Base-by-base conservation (phyloP, 2,888 invertebrate genomes). In the Morinoia aosen region DNA sequence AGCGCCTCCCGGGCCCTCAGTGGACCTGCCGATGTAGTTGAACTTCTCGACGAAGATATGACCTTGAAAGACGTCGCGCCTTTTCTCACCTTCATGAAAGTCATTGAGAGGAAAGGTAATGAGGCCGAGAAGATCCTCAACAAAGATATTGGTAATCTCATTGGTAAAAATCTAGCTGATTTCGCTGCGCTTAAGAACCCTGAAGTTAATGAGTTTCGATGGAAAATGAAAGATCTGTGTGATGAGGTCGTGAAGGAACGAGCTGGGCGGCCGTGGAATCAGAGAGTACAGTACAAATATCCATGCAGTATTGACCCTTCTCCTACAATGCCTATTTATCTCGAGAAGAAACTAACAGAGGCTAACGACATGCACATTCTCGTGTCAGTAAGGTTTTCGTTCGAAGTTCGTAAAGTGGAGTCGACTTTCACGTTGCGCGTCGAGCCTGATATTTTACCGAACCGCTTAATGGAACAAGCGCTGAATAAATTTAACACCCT, bases 171-270 rank as follows among this genome's bases (percentile, higher is more conserved):
- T 96, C 96, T 97, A 8, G 97, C 97, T 97, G 98, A 98, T 97
- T 98, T 98, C 97, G 98, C 98, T 97, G 98, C 98, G 16, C 97
- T 98, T 95, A 98, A 98, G 97, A 98, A 98, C 97, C 98, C 98
- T 0, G 99, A 99, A 97, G 98, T 99, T 33, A 98, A 98, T 97
- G 98, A 99, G 97, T 99, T 99, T 97, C 98, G 99, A 12, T 98
- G 98, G 97, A 98, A 98, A 97, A 99, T 99, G 98, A 97, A 98
- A 96, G 97, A 98, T 95, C 97, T 99, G 96, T 98, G 98, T 0
- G 98, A 98, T 97, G 98, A 98, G 97, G 98, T 98, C 95, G 98
- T 98, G 76, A 97, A 98, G 96, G 98, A 97, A 39, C 96, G 97
- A 91, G 97, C 97, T 64, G 96, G 96, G 33, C 48, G 96, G 57